Percentiles rank a stretch among this genome's conserved stretches.
Conservation (phyloP, 2,888 invertebrate species). For the Athrips mouffetella region DNA sequence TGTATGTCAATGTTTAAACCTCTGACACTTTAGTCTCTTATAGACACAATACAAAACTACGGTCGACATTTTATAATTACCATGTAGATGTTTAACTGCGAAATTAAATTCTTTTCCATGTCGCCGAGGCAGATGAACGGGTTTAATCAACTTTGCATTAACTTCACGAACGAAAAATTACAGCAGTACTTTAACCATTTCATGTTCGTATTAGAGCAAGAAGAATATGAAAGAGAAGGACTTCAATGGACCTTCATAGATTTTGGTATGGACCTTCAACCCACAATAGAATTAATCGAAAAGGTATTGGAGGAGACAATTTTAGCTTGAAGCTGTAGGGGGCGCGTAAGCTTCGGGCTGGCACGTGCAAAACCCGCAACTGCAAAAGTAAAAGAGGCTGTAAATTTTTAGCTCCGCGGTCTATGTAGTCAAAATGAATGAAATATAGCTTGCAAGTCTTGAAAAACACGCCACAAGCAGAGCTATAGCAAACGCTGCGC, state of each 20-base stretch:
- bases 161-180: constrained; percentile 96
- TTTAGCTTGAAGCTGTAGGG: constrained; percentile 51
- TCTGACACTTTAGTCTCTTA: constrained; percentile 29
- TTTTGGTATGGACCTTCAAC: constrained; percentile 96
- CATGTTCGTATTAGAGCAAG: constrained; percentile 97
- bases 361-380: constrained; percentile 51
- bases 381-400: constrained; percentile 48
- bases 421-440: constrained; percentile 5
- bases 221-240: constrained; percentile 95
- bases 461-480: constrained; percentile 3
- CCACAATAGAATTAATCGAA: constrained; percentile 93
- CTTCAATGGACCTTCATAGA: constrained; percentile 96
- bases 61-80: not conserved
- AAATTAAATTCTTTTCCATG: constrained; percentile 41
- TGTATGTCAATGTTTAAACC: constrained; percentile 41
- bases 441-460: not conserved
- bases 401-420: constrained; percentile 30
- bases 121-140: constrained; percentile 87
- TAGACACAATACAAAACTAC: constrained; percentile 5
- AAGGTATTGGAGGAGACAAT: constrained; percentile 81
- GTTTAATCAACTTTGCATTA: constrained; percentile 97
- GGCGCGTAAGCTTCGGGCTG: constrained; percentile 54
- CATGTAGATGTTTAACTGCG: constrained; percentile 3
- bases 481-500: not conserved
- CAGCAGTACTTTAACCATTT: constrained; percentile 98